These are phyloP conservation scores for Cephus pygmeus DNA, from an alignment of 2,888 invertebrate species.

Conservation along the genomic window DNA sequence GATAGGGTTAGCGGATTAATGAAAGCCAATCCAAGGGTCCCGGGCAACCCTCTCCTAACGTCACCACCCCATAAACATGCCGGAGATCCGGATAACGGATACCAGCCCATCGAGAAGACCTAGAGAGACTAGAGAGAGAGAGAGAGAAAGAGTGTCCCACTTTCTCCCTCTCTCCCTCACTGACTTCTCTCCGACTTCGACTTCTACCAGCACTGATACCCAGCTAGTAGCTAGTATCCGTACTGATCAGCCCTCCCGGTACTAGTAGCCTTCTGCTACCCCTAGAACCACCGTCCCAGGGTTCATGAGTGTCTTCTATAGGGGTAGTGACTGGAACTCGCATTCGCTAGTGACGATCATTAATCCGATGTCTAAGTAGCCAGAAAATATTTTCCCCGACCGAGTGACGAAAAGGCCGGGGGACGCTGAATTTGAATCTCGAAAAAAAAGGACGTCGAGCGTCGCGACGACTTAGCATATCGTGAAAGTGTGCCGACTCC, in stretches of 20 bases:
- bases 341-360: slow-evolving; percentile 31
- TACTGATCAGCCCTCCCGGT: neutral
- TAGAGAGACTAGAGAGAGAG: no score
- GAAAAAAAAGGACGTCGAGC: slow-evolving; percentile 18
- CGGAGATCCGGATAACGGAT: slow-evolving; percentile 50
- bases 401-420: slow-evolving; percentile 25
- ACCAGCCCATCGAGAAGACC: slow-evolving; percentile 14
- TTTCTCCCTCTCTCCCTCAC: neutral
- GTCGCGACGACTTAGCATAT: slow-evolving; percentile 47
- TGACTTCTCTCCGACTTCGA: slow-evolving; percentile 1
- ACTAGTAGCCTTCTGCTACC: neutral
- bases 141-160: neutral
- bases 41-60: slow-evolving; percentile 46
- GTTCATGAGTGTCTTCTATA: neutral
- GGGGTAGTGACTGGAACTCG: neutral
- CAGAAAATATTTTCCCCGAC: slow-evolving; percentile 40
- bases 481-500: slow-evolving; percentile 44
- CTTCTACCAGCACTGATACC: neutral
- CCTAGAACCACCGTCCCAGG: neutral
- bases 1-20: slow-evolving; percentile 63
- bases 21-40: slow-evolving; percentile 61
- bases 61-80: slow-evolving; percentile 58
- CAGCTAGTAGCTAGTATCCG: neutral
- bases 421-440: slow-evolving; percentile 11
- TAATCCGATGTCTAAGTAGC: slow-evolving; percentile 44